These are phyloP conservation scores for Tragelaphus strepsiceros DNA, from an alignment of 2,113 vertebrate genomes.

Conservation along the genomic window DNA sequence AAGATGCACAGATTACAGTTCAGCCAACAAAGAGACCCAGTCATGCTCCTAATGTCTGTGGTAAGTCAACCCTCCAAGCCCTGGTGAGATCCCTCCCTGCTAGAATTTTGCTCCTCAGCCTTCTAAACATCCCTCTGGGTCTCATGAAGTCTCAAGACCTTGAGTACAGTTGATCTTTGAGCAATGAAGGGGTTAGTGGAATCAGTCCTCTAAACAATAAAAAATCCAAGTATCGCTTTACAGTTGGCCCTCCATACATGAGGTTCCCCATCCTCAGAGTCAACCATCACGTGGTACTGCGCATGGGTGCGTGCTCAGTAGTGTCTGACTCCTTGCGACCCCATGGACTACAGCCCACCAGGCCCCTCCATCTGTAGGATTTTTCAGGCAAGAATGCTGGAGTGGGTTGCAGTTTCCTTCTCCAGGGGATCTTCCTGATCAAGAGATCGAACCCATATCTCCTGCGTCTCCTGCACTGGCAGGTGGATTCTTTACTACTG, in stretches of 20 bases:
- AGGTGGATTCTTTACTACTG: not conserved
- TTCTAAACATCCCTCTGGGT: not conserved
- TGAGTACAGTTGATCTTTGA: not conserved
- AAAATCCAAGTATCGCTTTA: not conserved
- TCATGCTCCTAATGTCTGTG: not conserved
- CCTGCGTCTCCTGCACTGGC: not conserved
- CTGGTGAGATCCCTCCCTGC: not conserved
- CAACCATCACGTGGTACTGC: not conserved
- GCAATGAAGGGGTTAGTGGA: not conserved
- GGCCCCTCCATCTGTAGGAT: not conserved
- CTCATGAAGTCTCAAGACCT: not conserved
- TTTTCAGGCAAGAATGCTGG: not conserved
- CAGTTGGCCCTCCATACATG: too few species aligned
- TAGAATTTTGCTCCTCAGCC: not conserved
- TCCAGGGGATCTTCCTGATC: not conserved
- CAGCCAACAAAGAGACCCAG: not conserved
- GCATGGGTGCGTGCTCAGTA: not conserved
- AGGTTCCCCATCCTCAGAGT: not conserved
- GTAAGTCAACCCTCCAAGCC: not conserved
- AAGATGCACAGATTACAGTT: not conserved
- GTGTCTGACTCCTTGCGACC: not conserved
- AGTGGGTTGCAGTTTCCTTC: not conserved
- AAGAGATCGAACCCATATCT: not conserved
- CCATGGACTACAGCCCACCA: not conserved
- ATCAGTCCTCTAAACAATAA: not conserved